phyloP scores from a whole-genome alignment of 1,140 invertebrate genomes.

The Periplaneta americana region DNA sequence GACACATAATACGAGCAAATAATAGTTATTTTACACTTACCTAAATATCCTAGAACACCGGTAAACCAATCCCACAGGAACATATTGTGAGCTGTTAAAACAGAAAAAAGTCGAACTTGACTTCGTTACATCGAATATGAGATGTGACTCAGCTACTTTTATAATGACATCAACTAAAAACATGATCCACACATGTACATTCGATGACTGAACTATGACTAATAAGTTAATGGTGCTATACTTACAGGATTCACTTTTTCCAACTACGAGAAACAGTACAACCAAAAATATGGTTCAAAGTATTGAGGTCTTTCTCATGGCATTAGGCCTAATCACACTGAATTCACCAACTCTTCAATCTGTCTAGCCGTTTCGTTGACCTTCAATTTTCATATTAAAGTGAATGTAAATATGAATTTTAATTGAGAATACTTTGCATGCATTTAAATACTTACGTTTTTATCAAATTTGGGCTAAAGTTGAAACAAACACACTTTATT shows the following conservation, averaged over 20 bases:
- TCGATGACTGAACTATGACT: not conserved
- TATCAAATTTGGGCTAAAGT: not conserved
- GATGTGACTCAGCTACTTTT: slow-evolving; percentile 15
- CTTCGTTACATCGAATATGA: not conserved
- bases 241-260: not conserved
- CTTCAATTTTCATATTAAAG: not conserved
- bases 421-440: not conserved
- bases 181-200: no score
- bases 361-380: not conserved
- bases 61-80: slow-evolving; percentile 98
- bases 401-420: not conserved
- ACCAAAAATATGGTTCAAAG: not conserved
- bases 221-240: not conserved
- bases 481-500: not conserved
- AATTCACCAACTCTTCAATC: not conserved
- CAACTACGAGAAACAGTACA: not conserved
- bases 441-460: not conserved
- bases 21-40: slow-evolving; percentile 53
- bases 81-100: slow-evolving; percentile 54
- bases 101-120: not conserved
- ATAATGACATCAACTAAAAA: not conserved
- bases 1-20: not conserved
- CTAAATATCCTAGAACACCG: slow-evolving; percentile 90
- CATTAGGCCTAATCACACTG: not conserved
- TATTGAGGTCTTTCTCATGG: not conserved